Conservation (phyloP, 1,140 invertebrate species). For the Procambarus clarkii region DNA sequence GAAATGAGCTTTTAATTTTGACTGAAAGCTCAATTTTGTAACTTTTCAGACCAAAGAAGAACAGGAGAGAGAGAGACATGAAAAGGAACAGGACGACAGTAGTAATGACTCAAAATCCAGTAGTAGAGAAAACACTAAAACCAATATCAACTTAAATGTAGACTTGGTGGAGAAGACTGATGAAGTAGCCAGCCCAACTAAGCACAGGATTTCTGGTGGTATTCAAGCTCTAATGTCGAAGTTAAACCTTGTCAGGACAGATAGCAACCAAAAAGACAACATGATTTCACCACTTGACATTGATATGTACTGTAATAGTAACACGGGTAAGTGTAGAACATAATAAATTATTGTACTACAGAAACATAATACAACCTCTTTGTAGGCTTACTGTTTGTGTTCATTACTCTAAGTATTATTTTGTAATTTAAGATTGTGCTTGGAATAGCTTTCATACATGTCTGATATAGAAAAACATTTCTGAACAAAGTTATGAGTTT, state of each 20-base stretch:
- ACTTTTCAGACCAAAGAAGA: constrained; percentile 65
- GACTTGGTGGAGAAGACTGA: constrained; percentile 50
- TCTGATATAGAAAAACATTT: too few species aligned
- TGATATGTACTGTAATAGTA: constrained; percentile 86
- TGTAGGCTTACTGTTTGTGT: too few species aligned
- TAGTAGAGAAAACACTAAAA: constrained; percentile 53
- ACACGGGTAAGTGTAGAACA: constrained; percentile 74
- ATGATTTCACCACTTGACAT: constrained; percentile 83
- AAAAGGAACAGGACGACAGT: constrained; percentile 53
- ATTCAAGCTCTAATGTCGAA: constrained; percentile 92
- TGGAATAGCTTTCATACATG: too few species aligned
- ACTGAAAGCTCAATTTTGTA: not conserved
- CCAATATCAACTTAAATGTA: constrained; percentile 15
- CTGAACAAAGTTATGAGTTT: too few species aligned
- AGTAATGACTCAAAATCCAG: constrained; percentile 56
- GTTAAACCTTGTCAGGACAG: constrained; percentile 79
- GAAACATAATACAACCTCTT: too few species aligned
- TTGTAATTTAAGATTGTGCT: too few species aligned
- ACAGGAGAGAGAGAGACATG: constrained; percentile 43
- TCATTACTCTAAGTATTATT: too few species aligned
- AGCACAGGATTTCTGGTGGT: constrained; percentile 87
- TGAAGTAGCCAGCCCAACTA: constrained; percentile 80
- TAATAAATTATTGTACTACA: not conserved
- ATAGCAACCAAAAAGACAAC: constrained; percentile 75
- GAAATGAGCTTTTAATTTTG: too few species aligned